Conservation (phyloP, 1,140 invertebrate species). For the Chrysomallon squamiferum region DNA sequence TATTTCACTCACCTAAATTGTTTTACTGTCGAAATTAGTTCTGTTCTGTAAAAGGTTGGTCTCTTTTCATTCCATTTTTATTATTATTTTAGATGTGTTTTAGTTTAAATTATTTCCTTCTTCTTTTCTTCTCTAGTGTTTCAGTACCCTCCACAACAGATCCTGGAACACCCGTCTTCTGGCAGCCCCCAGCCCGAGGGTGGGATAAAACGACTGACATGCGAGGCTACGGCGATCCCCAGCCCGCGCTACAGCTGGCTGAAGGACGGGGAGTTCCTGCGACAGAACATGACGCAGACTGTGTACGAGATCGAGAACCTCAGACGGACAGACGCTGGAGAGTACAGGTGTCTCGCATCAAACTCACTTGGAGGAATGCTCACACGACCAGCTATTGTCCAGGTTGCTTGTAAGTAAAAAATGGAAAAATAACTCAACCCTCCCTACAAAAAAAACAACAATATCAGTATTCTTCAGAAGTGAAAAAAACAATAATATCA, state of each 20-base stretch:
- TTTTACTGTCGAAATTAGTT: no score
- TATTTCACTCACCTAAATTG: no score
- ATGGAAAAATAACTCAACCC: neutral
- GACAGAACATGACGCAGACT: conserved; percentile 66
- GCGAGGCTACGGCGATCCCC: conserved; percentile 72
- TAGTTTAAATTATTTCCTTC: no score
- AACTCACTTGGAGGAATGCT: conserved; percentile 90
- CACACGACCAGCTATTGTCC: conserved; percentile 84
- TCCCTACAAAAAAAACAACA: neutral
- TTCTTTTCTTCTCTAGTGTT: no score
- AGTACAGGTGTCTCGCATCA: conserved; percentile 88
- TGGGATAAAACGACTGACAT: conserved; percentile 31
- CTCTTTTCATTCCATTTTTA: no score
- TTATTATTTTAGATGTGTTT: no score
- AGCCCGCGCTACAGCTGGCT: conserved; percentile 88
- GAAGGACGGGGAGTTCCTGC: conserved; percentile 73
- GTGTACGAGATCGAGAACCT: conserved; percentile 84
- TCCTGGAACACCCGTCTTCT: conserved; percentile 27
- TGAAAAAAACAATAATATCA: neutral
- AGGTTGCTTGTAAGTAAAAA: conserved; percentile 87
- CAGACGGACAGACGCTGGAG: conserved; percentile 79
- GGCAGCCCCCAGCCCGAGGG: conserved; percentile 23
- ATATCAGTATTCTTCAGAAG: neutral
- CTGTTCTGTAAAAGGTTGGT: no score
- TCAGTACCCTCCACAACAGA: conserved; percentile 12